Conservation (phyloP, 2,113 vertebrate genomes). For the Suricata suricatta region DNA sequence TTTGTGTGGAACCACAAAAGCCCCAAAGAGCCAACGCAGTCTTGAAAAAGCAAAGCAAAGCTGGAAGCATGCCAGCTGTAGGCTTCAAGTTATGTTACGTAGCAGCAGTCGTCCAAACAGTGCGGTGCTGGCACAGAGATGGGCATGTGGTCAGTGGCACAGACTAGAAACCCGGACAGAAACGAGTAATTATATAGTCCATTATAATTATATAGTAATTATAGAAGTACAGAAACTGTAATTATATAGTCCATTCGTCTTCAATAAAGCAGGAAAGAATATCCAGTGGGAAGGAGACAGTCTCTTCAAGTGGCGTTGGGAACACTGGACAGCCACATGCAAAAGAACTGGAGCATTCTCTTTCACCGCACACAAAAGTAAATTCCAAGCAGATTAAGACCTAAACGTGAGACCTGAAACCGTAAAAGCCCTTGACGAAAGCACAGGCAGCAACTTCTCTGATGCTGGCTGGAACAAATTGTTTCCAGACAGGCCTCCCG, state of each 20-base stretch:
- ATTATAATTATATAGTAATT: background rate
- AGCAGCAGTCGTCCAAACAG: background rate
- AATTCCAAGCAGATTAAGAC: background rate
- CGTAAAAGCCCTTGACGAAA: background rate
- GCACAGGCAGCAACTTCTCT: background rate
- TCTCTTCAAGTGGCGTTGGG: background rate
- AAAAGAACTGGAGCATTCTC: background rate
- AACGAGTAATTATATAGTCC: background rate
- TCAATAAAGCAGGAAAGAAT: background rate
- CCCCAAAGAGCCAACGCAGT: background rate
- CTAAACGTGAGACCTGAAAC: background rate
- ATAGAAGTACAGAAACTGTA: too few relatives aligned
- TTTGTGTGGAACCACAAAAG: background rate
- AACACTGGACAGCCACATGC: background rate
- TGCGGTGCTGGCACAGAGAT: background rate
- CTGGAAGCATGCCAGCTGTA: background rate
- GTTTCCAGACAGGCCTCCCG: background rate
- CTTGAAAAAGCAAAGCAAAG: background rate
- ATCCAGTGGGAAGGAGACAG: background rate
- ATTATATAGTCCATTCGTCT: background rate
- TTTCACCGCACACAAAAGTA: background rate
- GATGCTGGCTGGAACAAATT: background rate
- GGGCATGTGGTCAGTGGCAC: background rate
- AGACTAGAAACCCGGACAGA: background rate
- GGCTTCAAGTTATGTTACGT: background rate